These are phyloP conservation scores for Euura lappo DNA, from an alignment of 1,140 invertebrate genomes.

Conservation along the genomic window DNA sequence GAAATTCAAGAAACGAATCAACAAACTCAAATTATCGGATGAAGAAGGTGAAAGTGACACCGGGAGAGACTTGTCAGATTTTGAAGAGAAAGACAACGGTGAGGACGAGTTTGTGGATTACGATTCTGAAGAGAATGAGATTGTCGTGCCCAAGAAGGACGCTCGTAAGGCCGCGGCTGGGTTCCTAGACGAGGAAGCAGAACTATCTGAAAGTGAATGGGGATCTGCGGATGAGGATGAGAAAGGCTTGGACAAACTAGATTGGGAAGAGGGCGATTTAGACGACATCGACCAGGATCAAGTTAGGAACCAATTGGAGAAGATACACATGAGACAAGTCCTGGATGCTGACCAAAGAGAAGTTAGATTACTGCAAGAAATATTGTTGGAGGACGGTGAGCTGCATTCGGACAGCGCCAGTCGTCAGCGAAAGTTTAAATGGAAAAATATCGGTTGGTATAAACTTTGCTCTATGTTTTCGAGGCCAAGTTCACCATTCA, in stretches of 20 bases:
- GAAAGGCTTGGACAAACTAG: slow-evolving; percentile 72
- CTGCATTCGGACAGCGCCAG: slow-evolving; percentile 74
- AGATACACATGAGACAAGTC: slow-evolving; percentile 75
- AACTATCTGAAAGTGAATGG: slow-evolving; percentile 84
- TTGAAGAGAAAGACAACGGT: slow-evolving; percentile 48
- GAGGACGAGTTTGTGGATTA: slow-evolving; percentile 62
- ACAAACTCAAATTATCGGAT: slow-evolving; percentile 47
- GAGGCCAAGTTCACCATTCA: background rate
- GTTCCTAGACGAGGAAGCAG: slow-evolving; percentile 86
- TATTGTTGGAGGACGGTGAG: slow-evolving; percentile 87
- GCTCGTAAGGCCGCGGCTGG: slow-evolving; percentile 64
- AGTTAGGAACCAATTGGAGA: slow-evolving; percentile 70
- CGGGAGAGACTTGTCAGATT: slow-evolving; percentile 32
- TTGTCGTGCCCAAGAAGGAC: slow-evolving; percentile 57
- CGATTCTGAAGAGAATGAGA: slow-evolving; percentile 81
- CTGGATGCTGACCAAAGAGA: slow-evolving; percentile 84
- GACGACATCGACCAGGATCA: slow-evolving; percentile 75
- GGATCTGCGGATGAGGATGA: slow-evolving; percentile 82
- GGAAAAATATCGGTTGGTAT: slow-evolving; percentile 76
- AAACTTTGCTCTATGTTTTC: slow-evolving; percentile 1
- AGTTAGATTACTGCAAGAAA: slow-evolving; percentile 78
- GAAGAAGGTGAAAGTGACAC: slow-evolving; percentile 47
- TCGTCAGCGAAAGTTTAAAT: slow-evolving; percentile 79
- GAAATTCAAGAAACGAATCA: slow-evolving; percentile 44
- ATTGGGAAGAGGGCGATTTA: slow-evolving; percentile 77